Base-by-base conservation (phyloP, 2,113 vertebrate species). In the Leucopsar rothschildi region DNA sequence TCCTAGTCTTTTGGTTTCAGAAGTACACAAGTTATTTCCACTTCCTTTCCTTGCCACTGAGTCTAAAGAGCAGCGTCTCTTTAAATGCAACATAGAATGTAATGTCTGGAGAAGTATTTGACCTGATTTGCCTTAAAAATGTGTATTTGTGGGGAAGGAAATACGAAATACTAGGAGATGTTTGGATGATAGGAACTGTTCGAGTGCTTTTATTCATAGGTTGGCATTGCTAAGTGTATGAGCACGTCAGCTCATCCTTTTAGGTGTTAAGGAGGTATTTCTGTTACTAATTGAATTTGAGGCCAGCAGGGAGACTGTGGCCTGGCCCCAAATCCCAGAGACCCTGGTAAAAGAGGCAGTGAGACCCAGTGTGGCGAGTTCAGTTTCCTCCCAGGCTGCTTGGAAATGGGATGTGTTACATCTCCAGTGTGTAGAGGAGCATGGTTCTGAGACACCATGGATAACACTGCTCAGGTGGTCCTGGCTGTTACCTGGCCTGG, bases 1-100 rank as follows among this genome's bases (percentile, higher is more conserved):
- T 90, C 45, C 31, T n/a, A 66, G 40, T 68, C 17, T 52, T 88
- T 90, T 71, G n/a, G 72, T 86, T 90, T 88, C 37, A 86, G 76
- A 40, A 75, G 68, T 82, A 35, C 3, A 4, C 22, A 19, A 70
- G 60, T 90, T 86, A 28, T 75, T 91, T 92, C 68, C 47, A 75
- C 92, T 90, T 93, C 33, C 40, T 42, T 0, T 75, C 25, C 64
- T 60, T 90, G 71, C 64, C 60, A 37, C 61, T 45, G 28, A 37
- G 20, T 70, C 50, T 81, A 16, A 76, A 94, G 27, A 77, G 64
- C 49, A 72, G 22, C 3, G 2, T 72, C 37, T 63, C 23, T 88
- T 71, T 35, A 83, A 88, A 68, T 64, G 20, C 40, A 72, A 52
- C 22, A 29, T 4, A 15, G 64, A 81, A 90, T 0, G 0, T 92